Evolutionary conservation across 92 coral and sea anemone species (phyloP).

Genomic region (Micromussa lordhowensis): DNA sequence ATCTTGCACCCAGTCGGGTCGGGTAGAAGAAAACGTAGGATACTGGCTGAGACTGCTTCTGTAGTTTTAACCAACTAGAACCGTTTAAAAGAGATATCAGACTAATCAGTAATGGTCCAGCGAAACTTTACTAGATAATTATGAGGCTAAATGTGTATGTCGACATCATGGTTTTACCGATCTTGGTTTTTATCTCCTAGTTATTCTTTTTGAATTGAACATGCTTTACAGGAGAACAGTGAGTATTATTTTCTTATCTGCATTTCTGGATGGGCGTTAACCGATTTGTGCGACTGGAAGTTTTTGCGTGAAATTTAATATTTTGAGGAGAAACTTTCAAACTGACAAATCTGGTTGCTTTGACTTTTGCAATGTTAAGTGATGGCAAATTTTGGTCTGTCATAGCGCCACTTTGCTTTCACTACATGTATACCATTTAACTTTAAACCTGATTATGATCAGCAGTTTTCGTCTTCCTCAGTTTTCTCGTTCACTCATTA

Average conservation of each 20-base stretch:
- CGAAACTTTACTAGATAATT: background rate
- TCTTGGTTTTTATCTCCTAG: constrained; percentile 42
- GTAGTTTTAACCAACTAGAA: background rate
- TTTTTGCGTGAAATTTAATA: background rate
- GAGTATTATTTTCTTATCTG: constrained; percentile 12
- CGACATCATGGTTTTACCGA: background rate
- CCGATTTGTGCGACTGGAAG: background rate
- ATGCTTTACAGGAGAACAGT: constrained; percentile 85
- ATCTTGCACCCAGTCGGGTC: background rate
- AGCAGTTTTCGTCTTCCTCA: background rate
- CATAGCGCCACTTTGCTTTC: too few relatives aligned
- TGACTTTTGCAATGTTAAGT: background rate
- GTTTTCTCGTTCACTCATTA: background rate
- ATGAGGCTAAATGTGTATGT: background rate
- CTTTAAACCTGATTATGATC: too few relatives aligned
- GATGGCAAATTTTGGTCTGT: background rate
- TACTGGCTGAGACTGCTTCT: background rate
- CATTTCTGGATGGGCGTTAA: background rate
- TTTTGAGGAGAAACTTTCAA: background rate
- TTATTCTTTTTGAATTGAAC: too few relatives aligned
- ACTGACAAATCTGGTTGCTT: background rate
- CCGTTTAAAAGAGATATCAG: background rate
- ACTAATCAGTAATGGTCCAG: background rate
- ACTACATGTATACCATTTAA: too few relatives aligned
- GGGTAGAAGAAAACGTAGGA: background rate